Base-by-base conservation (phyloP, 1,140 invertebrate genomes). In the Campoletis sonorensis region DNA sequence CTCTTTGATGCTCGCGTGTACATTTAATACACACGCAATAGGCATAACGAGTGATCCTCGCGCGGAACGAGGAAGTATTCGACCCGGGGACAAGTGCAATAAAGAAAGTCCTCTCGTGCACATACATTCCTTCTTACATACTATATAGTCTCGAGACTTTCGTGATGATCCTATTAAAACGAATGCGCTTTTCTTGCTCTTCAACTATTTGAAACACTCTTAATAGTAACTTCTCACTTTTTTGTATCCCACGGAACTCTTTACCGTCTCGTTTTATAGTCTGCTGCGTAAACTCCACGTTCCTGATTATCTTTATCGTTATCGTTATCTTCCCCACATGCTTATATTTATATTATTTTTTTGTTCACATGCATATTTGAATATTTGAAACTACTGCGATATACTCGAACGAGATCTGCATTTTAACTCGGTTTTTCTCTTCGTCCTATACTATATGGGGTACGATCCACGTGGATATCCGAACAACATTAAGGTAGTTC, bases 391-490 rank as follows among this genome's bases (percentile, higher is more conserved):
- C 71, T 61, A 30, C 54, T 21, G 75, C 51, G 37, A 77, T 77
- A 64, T 40, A 70, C 67, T 68, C 76, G 79, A 75, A 75, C 72
- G 73, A 81, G 79, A 81, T 81, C 58, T 76, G 71, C 79, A 75
- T 81, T 81, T 51, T 81, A 81, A 81, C 76, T 81, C 73, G 61
- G 70, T 67, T n/a, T 73, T 72, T 64, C 72, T 30, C 72, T 54
- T 45, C 37, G 21, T 51, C 71, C 27, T n/a, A n/a, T n/a, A n/a
- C 40, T 40, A 40, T 73, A 23, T 67, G 26, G 40, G 26, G 54
- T 51, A 80, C 67, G 26, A 72, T 72, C 49, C 37, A 18, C 18
- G 10, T 33, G 21, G 18, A 54, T 51, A 21, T 33, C 13, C 54
- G 23, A 26, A 40, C 40, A 51, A 51, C 45, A 49, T 51, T n/a